Base-by-base conservation (phyloP, 2,888 invertebrate genomes). In the Hedya salicella region DNA sequence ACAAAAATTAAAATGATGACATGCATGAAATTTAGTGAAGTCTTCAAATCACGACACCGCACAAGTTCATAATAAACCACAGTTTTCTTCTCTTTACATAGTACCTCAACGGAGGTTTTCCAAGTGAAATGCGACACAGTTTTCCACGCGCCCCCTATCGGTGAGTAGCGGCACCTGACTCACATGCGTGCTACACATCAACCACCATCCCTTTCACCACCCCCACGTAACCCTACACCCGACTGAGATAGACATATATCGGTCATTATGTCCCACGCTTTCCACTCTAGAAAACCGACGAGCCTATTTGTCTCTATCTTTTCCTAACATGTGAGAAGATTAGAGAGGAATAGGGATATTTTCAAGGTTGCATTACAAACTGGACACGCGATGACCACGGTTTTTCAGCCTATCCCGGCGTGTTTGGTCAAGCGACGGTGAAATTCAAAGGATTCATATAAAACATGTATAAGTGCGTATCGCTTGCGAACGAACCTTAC, bases 251-350 rank as follows among this genome's bases (percentile, higher is more conserved):
- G 85, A 78, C 85, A 77, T 87, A 88, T 73, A 85, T 86, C 78
- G 83, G 82, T 80, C 84, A 85, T 84, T 80, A 85, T 79, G 80
- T 72, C 80, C 75, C 75, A 69, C 73, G 80, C 77, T 91, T 91
- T 89, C 76, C 88, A 82, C 82, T 78, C 76, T 78, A 81, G 89
- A 89, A 91, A 91, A 89, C 86, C 79, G 82, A 81, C 87, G 87
- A 86, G 85, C 87, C 89, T 84, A 83, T 79, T 81, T 77, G 82
- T 91, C 91, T 91, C 91, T 83, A 82, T 90, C 89, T 87, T 83
- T 82, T 72, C 79, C 74, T 76, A 77, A 75, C 74, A 74, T 70
- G 72, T 77, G 75, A 75, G 75, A 75, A 70, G 73, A 79, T 82
- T 79, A 80, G 88, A 91, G 69, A 78, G 79, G 77, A 90, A 91